Evolutionary conservation across 1,140 invertebrate species (phyloP).

Genomic region (Meloidogyne chitwoodi): DNA sequence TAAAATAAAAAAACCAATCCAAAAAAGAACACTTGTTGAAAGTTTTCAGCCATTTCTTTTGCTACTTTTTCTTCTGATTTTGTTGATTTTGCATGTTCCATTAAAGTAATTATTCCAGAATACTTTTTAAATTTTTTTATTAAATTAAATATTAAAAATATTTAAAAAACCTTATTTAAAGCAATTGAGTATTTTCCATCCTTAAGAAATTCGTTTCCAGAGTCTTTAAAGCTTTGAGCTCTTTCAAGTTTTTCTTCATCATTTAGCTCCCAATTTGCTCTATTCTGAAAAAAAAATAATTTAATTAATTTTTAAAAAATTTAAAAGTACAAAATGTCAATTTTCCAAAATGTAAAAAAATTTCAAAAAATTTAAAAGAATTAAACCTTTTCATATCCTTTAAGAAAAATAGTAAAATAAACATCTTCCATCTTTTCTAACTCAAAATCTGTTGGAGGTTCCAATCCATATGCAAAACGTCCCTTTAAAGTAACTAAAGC

Average conservation of each 20-base stretch:
- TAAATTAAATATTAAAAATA: neutral
- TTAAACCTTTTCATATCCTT: slow-evolving; percentile 75
- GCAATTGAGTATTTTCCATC: slow-evolving; percentile 73
- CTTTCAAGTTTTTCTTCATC: slow-evolving; percentile 74
- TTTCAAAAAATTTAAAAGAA: neutral
- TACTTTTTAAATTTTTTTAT: slow-evolving; percentile 67
- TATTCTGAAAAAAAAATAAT: slow-evolving; percentile 62
- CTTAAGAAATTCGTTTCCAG: slow-evolving; percentile 86
- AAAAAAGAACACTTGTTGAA: slow-evolving; percentile 28
- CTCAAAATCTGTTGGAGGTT: slow-evolving; percentile 70
- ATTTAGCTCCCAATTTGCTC: slow-evolving; percentile 78
- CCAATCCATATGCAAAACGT: slow-evolving; percentile 75
- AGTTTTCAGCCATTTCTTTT: slow-evolving; percentile 16
- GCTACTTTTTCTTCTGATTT: slow-evolving; percentile 3
- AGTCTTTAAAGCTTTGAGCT: slow-evolving; percentile 75
- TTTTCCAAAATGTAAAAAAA: too few species aligned
- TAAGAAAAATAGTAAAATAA: slow-evolving; percentile 67
- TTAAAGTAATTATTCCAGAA: slow-evolving; percentile 69
- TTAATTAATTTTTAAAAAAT: slow-evolving; percentile 23
- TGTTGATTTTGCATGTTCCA: slow-evolving; percentile 64
- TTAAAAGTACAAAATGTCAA: too few species aligned
- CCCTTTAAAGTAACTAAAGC: slow-evolving; percentile 71
- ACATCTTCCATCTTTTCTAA: slow-evolving; percentile 76
- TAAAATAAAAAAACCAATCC: slow-evolving; percentile 8
- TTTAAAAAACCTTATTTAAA: slow-evolving; percentile 66